Conservation (phyloP, 2,888 invertebrate genomes). For the Chrysina gloriosa region DNA sequence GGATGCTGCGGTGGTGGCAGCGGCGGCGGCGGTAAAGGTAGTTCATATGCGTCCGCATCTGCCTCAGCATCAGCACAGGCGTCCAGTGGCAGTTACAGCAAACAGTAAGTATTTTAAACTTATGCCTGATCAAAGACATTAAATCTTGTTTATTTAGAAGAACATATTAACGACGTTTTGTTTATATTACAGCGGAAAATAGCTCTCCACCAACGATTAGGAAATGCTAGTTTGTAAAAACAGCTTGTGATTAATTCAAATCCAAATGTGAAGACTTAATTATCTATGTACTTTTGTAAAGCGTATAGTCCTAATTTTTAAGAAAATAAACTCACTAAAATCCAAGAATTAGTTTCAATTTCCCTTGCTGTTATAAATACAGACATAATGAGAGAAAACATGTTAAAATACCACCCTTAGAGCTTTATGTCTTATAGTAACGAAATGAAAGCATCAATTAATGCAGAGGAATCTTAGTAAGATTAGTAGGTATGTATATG, state of each 20-base stretch:
- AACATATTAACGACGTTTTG: no score
- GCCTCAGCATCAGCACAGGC: constrained; percentile 33
- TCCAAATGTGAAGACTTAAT: constrained; percentile 16
- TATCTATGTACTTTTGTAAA: not conserved
- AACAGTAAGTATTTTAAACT: constrained; percentile 25
- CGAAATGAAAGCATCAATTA: no score
- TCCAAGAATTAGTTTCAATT: not conserved
- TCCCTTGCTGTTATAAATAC: no score
- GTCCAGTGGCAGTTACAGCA: constrained; percentile 29
- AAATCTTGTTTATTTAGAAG: no score
- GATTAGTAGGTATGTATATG: no score
- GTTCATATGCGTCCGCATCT: constrained; percentile 14
- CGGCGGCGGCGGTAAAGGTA: constrained; percentile 25
- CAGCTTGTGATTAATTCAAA: constrained; percentile 3
- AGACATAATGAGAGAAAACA: no score
- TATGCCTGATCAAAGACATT: not conserved
- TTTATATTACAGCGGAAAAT: not conserved
- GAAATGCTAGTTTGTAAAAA: no score
- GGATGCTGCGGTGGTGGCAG: constrained; percentile 37
- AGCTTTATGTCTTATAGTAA: no score
- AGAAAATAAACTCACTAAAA: constrained; percentile 3
- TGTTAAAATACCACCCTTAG: no score
- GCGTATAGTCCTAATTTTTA: constrained; percentile 12
- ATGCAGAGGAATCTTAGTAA: no score
- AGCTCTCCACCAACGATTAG: not conserved